Base-by-base conservation (phyloP, 2,888 invertebrate species). In the Brachylomia viminalis region DNA sequence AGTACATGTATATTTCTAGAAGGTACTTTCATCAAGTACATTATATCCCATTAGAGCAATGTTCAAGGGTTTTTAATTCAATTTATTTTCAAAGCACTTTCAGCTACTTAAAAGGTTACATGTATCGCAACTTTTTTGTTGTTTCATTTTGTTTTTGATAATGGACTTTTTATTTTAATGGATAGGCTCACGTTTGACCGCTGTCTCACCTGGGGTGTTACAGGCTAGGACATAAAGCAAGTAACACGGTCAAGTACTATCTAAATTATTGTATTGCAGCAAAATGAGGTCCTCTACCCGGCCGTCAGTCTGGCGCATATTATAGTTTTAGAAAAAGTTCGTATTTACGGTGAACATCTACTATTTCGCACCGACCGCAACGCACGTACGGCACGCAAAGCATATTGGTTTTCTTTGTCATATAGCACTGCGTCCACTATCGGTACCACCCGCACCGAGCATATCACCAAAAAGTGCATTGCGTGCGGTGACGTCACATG, bases 51-150 rank as follows among this genome's bases (percentile, higher is more conserved):
- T 85, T 83, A 80, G 33, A 67, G 69, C 30, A 72, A 80, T 68
- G 23, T 72, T 64, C 64, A 75, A 72, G 65, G 59, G 82, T 59
- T 77, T 70, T 42, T 61, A 33, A 70, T 58, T 66, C 56, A 69
- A 79, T 79, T 75, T 82, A 71, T 82, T 65, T 61, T 52, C 20
- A 59, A 82, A 78, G 78, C 49, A 78, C 77, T 84, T 58, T 64
- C 64, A 71, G 45, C 75, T 80, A 67, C 82, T 77, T 72, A 72
- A 70, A 68, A 77, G 72, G 66, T 64, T 68, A 47, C 42, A 38
- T 72, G 15, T 71, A 58, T 56, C 27, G 62, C 8, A 47, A 7
- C 75, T 65, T 75, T 64, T 62, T 64, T 33, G 15, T 74, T 75
- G 33, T 58, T 80, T 33, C 71, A 2, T 72, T 81, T 72, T 71